Conservation (phyloP, 2,113 vertebrate genomes). For the Chloebia gouldiae region DNA sequence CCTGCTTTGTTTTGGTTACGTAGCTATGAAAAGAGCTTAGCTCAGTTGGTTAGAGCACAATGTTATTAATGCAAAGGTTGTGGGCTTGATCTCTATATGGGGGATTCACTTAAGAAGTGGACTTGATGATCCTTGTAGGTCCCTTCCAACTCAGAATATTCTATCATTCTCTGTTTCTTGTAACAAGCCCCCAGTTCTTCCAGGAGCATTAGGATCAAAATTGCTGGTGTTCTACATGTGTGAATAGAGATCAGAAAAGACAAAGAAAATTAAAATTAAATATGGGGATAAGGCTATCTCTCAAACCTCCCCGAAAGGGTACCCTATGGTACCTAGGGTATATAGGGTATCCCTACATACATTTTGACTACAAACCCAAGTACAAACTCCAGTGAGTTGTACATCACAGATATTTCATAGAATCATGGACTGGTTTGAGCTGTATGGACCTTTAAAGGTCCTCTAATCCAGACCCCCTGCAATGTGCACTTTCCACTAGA, state of each 20-base stretch:
- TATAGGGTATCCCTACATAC: accelerated
- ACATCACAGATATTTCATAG: background rate
- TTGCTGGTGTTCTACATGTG: background rate
- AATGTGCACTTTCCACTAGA: background rate
- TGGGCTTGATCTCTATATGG: background rate
- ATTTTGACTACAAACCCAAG: background rate
- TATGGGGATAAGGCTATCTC: background rate
- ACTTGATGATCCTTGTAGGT: accelerated
- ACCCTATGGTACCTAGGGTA: too few species aligned
- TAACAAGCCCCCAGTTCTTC: background rate
- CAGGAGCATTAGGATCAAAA: background rate
- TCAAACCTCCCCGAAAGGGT: background rate
- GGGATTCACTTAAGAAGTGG: background rate
- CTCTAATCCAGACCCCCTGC: background rate
- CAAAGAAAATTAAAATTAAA: background rate
- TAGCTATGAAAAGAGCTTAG: background rate
- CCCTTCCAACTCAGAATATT: background rate
- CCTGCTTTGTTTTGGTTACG: background rate
- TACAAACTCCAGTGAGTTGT: background rate
- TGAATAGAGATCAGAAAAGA: background rate
- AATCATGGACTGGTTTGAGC: background rate
- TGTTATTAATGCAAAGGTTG: background rate
- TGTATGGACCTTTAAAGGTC: background rate
- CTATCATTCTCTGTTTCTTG: background rate
- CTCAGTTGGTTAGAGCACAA: accelerated